Evolutionary conservation across 1,140 invertebrate species (phyloP), one percentile per base, ranked within the genome.

Genomic region (Campoletis sonorensis): DNA sequence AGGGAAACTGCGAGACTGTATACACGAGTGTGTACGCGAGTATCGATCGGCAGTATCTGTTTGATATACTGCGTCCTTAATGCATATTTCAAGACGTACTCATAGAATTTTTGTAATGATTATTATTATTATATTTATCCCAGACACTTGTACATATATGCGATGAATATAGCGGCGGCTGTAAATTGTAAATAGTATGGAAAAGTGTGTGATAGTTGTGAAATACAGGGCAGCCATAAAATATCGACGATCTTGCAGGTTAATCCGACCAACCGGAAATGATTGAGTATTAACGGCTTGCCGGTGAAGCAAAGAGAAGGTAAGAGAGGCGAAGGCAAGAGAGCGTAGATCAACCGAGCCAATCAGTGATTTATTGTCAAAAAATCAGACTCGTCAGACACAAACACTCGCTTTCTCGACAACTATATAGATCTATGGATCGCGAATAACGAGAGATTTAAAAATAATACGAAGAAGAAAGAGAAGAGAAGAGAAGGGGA

Each of bases 351-450:
- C 49, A 54, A 75, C 15, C 40, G 15, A 51, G 49, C 23, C 72
- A 75, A 54, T 75, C 45, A 75, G 72, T 75, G 72, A 75, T 75
- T 75, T 75, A 75, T 75, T 75, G 72, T 75, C 23, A 75, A 75
- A 75, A 75, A 75, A 51, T 49, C 23, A 30, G 23, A 2, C 72
- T 75, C 72, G 72, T 75, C 72, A 75, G 72, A 30, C 72, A 54
- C 72, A 75, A 54, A 72, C 37, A 4, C 68, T 73, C 71, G 26
- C 72, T 75, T 75, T 75, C 45, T 54, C 70, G 40, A 72, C 70
- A 72, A 72, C 33, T 30, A 72, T 72, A 72, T 70, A 64, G 27
- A 70, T 70, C 27, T 33, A 70, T 30, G 30, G 18, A n/a, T 18
- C 0, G 0, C 23, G 61, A 27, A 70, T 30, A 70, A 33, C 27